phyloP scores from a whole-genome alignment of 2,888 invertebrate genomes.

The Phasia obesa region DNA sequence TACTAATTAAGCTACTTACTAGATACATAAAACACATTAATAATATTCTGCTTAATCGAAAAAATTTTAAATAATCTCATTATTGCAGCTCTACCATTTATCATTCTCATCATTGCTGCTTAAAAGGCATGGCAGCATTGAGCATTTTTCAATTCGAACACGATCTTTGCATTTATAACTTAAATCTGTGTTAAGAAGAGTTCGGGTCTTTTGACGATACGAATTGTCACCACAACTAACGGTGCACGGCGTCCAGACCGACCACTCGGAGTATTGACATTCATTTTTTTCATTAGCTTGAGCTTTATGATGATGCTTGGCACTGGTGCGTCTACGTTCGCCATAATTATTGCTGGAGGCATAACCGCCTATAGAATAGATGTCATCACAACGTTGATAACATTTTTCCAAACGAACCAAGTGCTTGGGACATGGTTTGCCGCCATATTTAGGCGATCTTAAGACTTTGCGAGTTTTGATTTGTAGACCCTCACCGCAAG shows the following conservation, averaged over 20 bases:
- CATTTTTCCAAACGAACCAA: conserved; percentile 81
- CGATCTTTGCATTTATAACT: conserved; percentile 81
- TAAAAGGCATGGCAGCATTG: conserved; percentile 80
- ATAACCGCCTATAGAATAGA: conserved; percentile 76
- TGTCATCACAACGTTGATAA: conserved; percentile 80
- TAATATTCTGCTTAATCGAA: conserved; percentile 4
- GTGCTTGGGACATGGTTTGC: conserved; percentile 84
- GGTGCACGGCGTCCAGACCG: conserved; percentile 88
- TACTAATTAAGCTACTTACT: conserved; percentile 16
- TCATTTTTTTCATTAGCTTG: conserved; percentile 78
- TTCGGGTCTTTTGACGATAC: conserved; percentile 84
- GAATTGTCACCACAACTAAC: conserved; percentile 85
- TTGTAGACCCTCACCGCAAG: conserved; percentile 83
- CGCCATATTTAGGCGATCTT: conserved; percentile 83
- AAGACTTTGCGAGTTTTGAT: conserved; percentile 83
- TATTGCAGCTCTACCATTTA: conserved; percentile 40
- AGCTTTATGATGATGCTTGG: conserved; percentile 49
- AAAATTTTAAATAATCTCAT: conserved; percentile 4
- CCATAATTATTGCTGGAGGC: conserved; percentile 49
- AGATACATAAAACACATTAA: conserved; percentile 20
- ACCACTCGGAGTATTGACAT: conserved; percentile 87
- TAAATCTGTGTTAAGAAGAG: conserved; percentile 79
- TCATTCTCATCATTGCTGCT: conserved; percentile 76
- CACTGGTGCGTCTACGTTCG: conserved; percentile 72
- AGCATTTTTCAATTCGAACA: conserved; percentile 80